Conservation (phyloP, 2,113 vertebrate species). For the Nothobranchius kuhntae region DNA sequence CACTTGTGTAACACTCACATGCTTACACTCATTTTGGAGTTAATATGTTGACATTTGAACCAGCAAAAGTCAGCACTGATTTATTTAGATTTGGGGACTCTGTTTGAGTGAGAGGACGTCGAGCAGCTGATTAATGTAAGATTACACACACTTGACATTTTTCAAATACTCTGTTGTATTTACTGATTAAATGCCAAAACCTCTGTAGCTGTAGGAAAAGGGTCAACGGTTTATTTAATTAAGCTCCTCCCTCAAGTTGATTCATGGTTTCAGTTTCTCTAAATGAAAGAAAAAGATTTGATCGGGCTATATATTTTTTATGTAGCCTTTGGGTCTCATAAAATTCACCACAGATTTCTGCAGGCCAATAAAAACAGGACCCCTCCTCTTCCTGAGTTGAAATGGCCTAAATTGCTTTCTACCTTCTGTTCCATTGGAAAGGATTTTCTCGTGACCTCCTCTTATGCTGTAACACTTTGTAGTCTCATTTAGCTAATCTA, state of each 20-base stretch:
- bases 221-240: slow-evolving; percentile 45
- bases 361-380: slow-evolving; percentile 33
- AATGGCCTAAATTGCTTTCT: background rate
- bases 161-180: slow-evolving; percentile 45
- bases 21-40: slow-evolving; percentile 17
- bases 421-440: background rate
- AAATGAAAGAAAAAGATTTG: slow-evolving; percentile 23
- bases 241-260: slow-evolving; percentile 22
- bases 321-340: slow-evolving; percentile 22
- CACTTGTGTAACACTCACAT: background rate
- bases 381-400: background rate
- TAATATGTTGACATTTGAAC: slow-evolving; percentile 66
- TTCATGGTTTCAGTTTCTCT: slow-evolving; percentile 16
- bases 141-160: slow-evolving; percentile 56
- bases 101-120: slow-evolving; percentile 16
- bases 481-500: slow-evolving; percentile 25
- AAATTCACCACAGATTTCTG: slow-evolving; percentile 2
- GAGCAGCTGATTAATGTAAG: slow-evolving; percentile 38
- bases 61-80: slow-evolving; percentile 6
- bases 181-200: slow-evolving; percentile 67
- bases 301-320: slow-evolving; percentile 48
- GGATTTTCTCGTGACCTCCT: slow-evolving; percentile 11
- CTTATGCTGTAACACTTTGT: slow-evolving; percentile 1
- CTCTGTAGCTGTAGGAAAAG: slow-evolving; percentile 3
- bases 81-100: slow-evolving; percentile 26